A percentile compares a stretch with the other conserved stretches of the same genome.
These are phyloP conservation scores for human DNA, from an alignment of 2,113 vertebrate species.

Conservation along the genomic window DNA sequence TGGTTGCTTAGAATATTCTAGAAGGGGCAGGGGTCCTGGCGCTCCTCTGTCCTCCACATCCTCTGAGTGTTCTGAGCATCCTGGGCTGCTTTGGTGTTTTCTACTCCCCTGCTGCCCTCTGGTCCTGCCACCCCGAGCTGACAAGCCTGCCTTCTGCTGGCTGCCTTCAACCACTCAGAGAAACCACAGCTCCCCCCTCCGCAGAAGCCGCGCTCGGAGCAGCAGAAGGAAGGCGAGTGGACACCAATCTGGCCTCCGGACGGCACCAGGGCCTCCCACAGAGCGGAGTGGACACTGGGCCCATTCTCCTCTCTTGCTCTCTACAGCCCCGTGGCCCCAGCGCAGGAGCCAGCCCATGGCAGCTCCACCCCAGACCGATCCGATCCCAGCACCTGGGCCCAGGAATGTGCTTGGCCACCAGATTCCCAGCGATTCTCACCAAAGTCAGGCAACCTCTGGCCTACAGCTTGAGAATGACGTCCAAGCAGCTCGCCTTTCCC, in stretches of 20 bases:
- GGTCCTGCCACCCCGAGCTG: not conserved
- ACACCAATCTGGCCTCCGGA: not conserved
- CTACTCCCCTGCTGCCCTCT: not conserved
- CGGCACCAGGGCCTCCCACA: not conserved
- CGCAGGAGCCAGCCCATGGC: fast-evolving
- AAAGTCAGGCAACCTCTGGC: not conserved
- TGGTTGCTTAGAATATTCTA: not conserved
- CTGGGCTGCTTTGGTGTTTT: too few relatives aligned
- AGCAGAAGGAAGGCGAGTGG: not conserved
- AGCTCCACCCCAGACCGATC: fast-evolving
- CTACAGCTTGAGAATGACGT: fast-evolving
- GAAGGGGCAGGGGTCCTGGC: not conserved
- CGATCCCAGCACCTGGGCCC: fast-evolving
- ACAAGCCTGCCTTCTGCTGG: fast-evolving
- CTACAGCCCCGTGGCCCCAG: not conserved
- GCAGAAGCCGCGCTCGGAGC: not conserved
- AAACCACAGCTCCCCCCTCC: not conserved
- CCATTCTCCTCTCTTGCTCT: not conserved
- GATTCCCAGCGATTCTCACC: not conserved
- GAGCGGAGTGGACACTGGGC: not conserved
- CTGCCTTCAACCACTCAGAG: not conserved
- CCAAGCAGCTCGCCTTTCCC: fast-evolving
- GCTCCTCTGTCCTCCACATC: not conserved
- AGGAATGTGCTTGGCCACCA: not conserved
- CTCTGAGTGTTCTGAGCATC: fast-evolving